Percentiles rank a stretch among this genome's conserved stretches.
Conservation (phyloP, 2,888 invertebrate genomes). For the Meloe dianella region DNA sequence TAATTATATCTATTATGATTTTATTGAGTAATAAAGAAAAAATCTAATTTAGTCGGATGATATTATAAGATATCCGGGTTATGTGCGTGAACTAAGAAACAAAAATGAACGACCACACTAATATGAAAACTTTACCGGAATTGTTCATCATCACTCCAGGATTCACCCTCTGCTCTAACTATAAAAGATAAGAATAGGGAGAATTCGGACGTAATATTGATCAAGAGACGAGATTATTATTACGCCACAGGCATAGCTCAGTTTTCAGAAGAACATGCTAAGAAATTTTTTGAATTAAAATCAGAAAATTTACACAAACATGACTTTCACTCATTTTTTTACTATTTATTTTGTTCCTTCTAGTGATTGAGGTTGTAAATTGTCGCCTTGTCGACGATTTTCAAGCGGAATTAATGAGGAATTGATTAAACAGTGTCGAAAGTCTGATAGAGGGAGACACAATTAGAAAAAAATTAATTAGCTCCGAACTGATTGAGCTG, state of each 20-base stretch:
- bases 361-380: slow-evolving; percentile 13
- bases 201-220: slow-evolving; percentile 30
- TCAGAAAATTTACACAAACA: neutral
- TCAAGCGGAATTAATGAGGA: slow-evolving; percentile 12
- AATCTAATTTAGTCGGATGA: neutral
- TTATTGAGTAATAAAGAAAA: slow-evolving; percentile 1
- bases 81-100: slow-evolving; percentile 10
- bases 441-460: slow-evolving; percentile 21
- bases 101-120: slow-evolving; percentile 17
- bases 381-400: slow-evolving; percentile 15
- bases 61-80: neutral
- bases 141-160: slow-evolving; percentile 22
- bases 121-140: slow-evolving; percentile 28
- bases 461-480: slow-evolving; percentile 46
- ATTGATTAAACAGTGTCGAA: slow-evolving; percentile 16
- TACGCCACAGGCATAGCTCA: slow-evolving; percentile 14
- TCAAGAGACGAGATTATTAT: slow-evolving; percentile 21
- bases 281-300: slow-evolving; percentile 7
- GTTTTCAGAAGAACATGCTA: slow-evolving; percentile 15
- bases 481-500: slow-evolving; percentile 47
- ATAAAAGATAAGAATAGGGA: slow-evolving; percentile 2
- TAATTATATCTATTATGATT: slow-evolving; percentile 6
- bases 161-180: slow-evolving; percentile 14
- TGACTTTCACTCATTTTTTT: neutral
- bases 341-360: too few relatives aligned